Conservation (phyloP, 2,888 invertebrate genomes). For the Chrysolina haemoptera region DNA sequence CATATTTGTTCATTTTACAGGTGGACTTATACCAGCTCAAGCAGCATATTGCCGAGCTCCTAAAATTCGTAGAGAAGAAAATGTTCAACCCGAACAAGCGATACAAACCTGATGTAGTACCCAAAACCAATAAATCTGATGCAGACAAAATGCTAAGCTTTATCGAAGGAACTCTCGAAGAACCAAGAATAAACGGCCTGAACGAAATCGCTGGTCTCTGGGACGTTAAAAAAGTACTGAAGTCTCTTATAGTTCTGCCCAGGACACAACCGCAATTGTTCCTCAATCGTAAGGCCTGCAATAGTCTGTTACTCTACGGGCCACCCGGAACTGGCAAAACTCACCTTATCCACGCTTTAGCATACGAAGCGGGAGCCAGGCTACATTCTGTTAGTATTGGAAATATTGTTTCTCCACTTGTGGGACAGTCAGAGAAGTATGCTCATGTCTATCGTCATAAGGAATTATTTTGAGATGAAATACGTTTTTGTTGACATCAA, state of each 20-base stretch:
- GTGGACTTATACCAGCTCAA: conserved; percentile 41
- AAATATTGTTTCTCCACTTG: conserved; percentile 72
- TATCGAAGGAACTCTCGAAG: conserved; percentile 52
- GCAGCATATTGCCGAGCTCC: conserved; percentile 30
- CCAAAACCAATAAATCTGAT: neutral
- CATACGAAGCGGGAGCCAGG: conserved; percentile 70
- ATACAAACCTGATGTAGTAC: neutral
- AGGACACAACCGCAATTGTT: conserved; percentile 73
- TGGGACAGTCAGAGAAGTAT: conserved; percentile 75
- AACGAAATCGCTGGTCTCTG: conserved; percentile 71
- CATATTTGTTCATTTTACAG: conserved; percentile 28
- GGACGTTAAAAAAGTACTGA: conserved; percentile 70
- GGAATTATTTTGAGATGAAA: neutral
- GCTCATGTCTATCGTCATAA: neutral
- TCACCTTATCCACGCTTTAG: conserved; percentile 67
- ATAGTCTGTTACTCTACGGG: conserved; percentile 72
- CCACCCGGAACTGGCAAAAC: conserved; percentile 72
- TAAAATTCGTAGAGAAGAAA: conserved; percentile 31
- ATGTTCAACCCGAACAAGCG: conserved; percentile 12
- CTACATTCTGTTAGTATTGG: conserved; percentile 72
- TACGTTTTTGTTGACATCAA: neutral
- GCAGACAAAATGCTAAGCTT: conserved; percentile 27
- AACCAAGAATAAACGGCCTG: conserved; percentile 64
- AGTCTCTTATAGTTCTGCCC: conserved; percentile 72
- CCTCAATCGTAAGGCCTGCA: conserved; percentile 68